Evolutionary conservation across 2,797 vertebrate genomes (phyloP), one percentile per base, ranked within the genome.

Genomic region (Vultur gryphus): DNA sequence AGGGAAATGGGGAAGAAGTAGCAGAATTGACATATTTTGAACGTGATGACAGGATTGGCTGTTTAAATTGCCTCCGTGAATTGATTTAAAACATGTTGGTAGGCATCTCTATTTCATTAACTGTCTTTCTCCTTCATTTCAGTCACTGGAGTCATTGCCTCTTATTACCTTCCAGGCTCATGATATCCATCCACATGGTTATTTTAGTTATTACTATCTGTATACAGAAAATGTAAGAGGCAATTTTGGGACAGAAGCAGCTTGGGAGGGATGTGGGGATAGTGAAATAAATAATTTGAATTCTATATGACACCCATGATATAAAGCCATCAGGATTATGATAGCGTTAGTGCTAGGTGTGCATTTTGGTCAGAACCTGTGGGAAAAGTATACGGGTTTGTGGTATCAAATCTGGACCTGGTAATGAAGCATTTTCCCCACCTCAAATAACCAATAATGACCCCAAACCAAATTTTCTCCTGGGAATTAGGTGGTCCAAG

Each of bases 21-120:
- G 80, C 78, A 94, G 89, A 97, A 98, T 97, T 97, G 80, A 97
- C 98, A 95, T 89, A 83, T 92, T 97, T 97, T 97, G 97, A 98
- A 94, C 91, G 67, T 29, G 93, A 85, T 80, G 95, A 97, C 94
- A 98, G 92, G 96, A 98, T 96, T 44, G 93, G 95, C 90, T 94
- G 82, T 97, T 98, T 96, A 97, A 98, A 98, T 98, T 97, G 97
- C 97, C 88, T 96, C 79, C 96, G 94, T 88, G 90, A 97, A 98
- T 97, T 98, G 97, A 98, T 98, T 98, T 98, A 96, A 98, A 98
- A 96, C 97, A 90, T 94, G 93, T 96, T 95, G 95, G 95, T 89
- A 96, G 97, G 97, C 96, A 97, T 93, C 96, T 97, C 96, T 94
- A 94, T 98, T 97, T 96, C 97, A 98, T 98, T 98, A 97, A 91